Conservation (phyloP, 2,113 vertebrate genomes). For the Ia io region DNA sequence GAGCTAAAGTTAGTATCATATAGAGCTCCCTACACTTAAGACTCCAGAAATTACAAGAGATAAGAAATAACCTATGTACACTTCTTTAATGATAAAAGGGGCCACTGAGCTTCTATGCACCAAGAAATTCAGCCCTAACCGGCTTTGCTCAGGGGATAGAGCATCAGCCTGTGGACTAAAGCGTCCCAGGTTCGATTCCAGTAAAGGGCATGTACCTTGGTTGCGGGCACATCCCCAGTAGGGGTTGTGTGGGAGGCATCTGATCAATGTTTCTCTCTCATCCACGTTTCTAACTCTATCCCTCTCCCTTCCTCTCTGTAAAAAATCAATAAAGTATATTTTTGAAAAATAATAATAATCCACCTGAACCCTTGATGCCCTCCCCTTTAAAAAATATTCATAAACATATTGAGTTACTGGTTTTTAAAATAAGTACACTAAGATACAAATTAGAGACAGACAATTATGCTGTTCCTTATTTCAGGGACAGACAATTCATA, state of each 20-base stretch:
- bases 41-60: not conserved
- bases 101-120: not conserved
- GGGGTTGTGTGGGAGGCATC: no score
- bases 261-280: no score
- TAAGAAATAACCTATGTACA: not conserved
- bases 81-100: not conserved
- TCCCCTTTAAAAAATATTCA: not conserved
- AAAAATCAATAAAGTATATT: no score
- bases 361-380: no score
- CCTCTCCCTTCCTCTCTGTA: no score
- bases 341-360: no score
- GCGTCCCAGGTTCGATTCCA: no score
- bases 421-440: conserved; percentile 20
- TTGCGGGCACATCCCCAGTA: no score
- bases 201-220: no score
- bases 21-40: not conserved
- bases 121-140: not conserved
- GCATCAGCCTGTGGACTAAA: no score
- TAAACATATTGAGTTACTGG: not conserved
- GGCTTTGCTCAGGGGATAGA: no score
- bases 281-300: no score
- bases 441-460: not conserved
- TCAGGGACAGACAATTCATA: not conserved
- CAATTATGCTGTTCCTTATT: not conserved
- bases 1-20: not conserved